Evolutionary conservation across 2,888 invertebrate species (phyloP).

Genomic region (Dicranocentrus wangi): DNA sequence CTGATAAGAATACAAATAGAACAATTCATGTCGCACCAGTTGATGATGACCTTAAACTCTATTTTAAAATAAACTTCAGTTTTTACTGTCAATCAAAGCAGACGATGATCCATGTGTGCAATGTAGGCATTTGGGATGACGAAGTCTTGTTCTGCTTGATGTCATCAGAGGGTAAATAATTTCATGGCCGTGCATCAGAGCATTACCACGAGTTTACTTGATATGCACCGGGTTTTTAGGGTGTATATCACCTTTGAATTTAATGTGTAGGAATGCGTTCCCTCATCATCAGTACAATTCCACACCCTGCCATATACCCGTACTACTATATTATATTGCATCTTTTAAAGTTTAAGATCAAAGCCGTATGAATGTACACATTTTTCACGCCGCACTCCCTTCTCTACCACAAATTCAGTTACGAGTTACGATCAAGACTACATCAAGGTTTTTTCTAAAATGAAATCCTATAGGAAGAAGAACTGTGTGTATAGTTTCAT

Average conservation of each 20-base stretch:
- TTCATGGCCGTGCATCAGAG: slow-evolving; percentile 4
- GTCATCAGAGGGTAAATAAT: slow-evolving; percentile 5
- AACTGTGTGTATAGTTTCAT: slow-evolving; percentile 5
- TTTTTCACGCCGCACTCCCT: neutral
- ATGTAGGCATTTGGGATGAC: too few relatives aligned
- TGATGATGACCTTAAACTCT: too few relatives aligned
- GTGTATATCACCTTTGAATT: too few relatives aligned
- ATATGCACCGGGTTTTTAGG: too few relatives aligned
- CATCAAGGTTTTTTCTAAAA: slow-evolving; percentile 4
- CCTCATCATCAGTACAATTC: too few relatives aligned
- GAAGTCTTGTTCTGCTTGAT: neutral
- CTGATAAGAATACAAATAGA: too few relatives aligned
- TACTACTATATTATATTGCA: neutral
- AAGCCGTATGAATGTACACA: slow-evolving; percentile 20
- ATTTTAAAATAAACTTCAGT: too few relatives aligned
- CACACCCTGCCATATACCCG: neutral
- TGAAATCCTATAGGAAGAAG: slow-evolving; percentile 27
- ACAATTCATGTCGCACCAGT: too few relatives aligned
- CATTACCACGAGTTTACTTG: neutral
- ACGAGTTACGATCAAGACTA: neutral
- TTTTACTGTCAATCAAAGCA: too few relatives aligned
- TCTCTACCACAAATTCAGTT: neutral
- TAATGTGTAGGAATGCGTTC: too few relatives aligned
- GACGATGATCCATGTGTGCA: neutral
- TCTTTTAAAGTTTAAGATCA: slow-evolving; percentile 48